These are phyloP conservation scores for Leontocebus nigricollis DNA, from an alignment of 2,797 vertebrate species.

Conservation along the genomic window DNA sequence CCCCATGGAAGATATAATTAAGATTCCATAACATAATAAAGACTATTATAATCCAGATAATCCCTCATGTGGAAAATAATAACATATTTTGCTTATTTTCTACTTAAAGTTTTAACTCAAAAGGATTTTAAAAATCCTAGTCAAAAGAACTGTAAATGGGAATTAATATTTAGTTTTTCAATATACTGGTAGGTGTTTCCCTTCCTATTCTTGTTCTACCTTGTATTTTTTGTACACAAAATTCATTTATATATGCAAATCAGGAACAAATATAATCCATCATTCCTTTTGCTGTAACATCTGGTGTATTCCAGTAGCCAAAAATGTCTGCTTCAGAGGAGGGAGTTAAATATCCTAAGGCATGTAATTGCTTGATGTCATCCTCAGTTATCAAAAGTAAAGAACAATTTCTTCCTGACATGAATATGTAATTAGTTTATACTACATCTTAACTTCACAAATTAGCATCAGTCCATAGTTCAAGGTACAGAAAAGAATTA, in stretches of 20 bases:
- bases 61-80: neutral
- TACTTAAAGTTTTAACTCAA: constrained; percentile 4
- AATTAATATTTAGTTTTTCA: neutral
- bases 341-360: constrained; percentile 7
- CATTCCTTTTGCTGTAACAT: constrained; percentile 1
- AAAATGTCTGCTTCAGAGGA: constrained; percentile 49
- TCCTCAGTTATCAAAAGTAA: neutral
- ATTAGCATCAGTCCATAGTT: constrained; percentile 25
- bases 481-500: neutral
- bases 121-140: neutral
- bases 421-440: constrained; percentile 43
- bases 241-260: constrained; percentile 17
- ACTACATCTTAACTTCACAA: constrained; percentile 6
- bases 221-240: constrained; percentile 15
- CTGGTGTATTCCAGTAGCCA: constrained; percentile 44
- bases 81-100: neutral
- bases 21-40: neutral
- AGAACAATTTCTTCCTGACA: constrained; percentile 21
- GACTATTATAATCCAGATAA: neutral
- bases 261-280: constrained; percentile 5
- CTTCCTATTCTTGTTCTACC: neutral
- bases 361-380: constrained; percentile 13
- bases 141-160: neutral
- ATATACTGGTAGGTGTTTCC: neutral
- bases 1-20: neutral